Conservation (phyloP, 2,888 invertebrate genomes). For the Synergus laeviventris region DNA sequence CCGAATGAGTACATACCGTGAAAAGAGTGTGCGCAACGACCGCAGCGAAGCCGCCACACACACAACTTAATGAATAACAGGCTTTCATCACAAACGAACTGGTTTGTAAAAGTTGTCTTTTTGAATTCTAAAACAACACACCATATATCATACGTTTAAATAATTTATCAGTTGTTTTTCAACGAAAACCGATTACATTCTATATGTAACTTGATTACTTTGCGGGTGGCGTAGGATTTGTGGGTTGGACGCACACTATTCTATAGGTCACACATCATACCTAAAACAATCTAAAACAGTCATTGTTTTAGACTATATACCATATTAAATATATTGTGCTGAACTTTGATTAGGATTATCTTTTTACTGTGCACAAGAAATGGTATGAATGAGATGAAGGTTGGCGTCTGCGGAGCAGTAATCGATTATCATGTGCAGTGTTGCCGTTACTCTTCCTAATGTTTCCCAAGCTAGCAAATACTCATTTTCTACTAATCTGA, state of each 20-base stretch:
- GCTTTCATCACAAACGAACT: not conserved
- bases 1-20: not conserved
- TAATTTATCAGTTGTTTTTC: not conserved
- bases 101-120: not conserved
- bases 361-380: not conserved
- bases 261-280: too few species aligned
- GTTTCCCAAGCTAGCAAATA: too few species aligned
- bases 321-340: too few species aligned
- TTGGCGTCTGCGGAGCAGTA: too few species aligned
- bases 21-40: constrained; percentile 1
- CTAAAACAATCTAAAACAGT: too few species aligned
- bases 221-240: too few species aligned
- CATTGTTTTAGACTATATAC: too few species aligned
- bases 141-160: not conserved
- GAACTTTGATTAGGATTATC: too few species aligned
- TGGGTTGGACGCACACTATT: too few species aligned
- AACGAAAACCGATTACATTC: not conserved
- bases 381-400: not conserved
- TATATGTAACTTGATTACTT: not conserved
- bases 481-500: too few species aligned
- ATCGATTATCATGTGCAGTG: too few species aligned
- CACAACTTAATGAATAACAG: not conserved
- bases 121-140: not conserved
- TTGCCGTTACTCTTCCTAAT: too few species aligned
- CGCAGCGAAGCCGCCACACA: not conserved